Conservation (phyloP, 2,797 vertebrate genomes). For the Remorina albescens region DNA sequence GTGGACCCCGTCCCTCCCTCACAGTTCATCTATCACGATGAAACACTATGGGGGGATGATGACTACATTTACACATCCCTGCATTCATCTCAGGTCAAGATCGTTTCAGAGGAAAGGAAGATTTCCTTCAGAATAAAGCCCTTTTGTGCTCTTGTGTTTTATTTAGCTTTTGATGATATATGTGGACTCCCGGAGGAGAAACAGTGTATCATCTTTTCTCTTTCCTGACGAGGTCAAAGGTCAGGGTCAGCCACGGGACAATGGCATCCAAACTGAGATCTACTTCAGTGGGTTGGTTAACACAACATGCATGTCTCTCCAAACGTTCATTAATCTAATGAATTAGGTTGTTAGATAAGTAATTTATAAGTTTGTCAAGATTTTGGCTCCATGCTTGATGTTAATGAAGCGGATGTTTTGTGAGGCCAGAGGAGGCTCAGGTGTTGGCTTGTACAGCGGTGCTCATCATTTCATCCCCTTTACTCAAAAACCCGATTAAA, state of each 20-base stretch:
- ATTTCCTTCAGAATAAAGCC: conserved; percentile 15
- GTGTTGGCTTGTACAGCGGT: not conserved
- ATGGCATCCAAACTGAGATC: not conserved
- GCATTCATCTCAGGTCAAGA: not conserved
- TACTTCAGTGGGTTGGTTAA: not conserved
- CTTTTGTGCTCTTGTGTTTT: not conserved
- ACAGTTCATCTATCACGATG: conserved; percentile 34
- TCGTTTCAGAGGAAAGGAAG: conserved; percentile 17
- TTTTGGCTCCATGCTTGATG: not conserved
- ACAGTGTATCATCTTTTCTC: not conserved
- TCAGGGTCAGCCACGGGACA: conserved; percentile 7
- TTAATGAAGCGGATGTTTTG: conserved; percentile 14
- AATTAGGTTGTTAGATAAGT: too few species aligned
- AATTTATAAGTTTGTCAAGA: not conserved
- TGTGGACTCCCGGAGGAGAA: not conserved
- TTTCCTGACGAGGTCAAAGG: conserved; percentile 21
- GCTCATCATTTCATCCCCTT: not conserved
- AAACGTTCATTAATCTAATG: too few species aligned
- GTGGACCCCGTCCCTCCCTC: conserved; percentile 9
- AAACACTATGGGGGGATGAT: conserved; percentile 27
- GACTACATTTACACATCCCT: conserved; percentile 15
- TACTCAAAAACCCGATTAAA: too few species aligned
- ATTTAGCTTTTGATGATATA: conserved; percentile 9
- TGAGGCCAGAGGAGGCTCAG: conserved; percentile 15
- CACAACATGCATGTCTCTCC: not conserved